Base-by-base conservation (phyloP, 1,140 invertebrate genomes). In the Plutomurus gul region DNA sequence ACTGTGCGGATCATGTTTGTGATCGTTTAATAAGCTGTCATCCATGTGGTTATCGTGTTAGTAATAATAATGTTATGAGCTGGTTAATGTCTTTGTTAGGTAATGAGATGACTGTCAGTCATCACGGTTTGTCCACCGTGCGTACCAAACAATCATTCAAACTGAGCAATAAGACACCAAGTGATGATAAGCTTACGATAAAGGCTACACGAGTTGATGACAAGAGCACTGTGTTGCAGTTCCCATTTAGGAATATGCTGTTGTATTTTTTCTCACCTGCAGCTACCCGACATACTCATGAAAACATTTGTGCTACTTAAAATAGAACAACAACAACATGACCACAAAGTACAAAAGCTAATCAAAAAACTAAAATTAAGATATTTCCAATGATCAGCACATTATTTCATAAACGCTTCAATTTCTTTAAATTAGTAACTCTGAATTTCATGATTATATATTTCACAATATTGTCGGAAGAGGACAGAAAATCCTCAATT, bases 241-340 rank as follows among this genome's bases (percentile, higher is more conserved):
- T 43, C n/a, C 18, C 16, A 30, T 25, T n/a, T 6, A 1, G 6
- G 7, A 7, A 65, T 65, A 65, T 65, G 56, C 56, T 65, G n/a
- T n/a, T n/a, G n/a, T n/a, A n/a, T 65, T 13, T 65, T 65, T 65
- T 65, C 47, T 51, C 47, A 51, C n/a, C n/a, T n/a, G n/a, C n/a
- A n/a, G n/a, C n/a, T n/a, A n/a, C n/a, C n/a, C n/a, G n/a, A n/a
- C n/a, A n/a, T n/a, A n/a, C n/a, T n/a, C 20, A 51, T 51, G 30
- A 6, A 56, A 56, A 56, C 16, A 11, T 16, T 65, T 33, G n/a
- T n/a, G 1, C 18, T n/a, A n/a, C 13, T 65, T 65, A n/a, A 27
- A n/a, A 25, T n/a, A 33, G 18, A 30, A 33, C 18, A 30, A 11
- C 16, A 25, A 65, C 5, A 30, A 65, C 27, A 30, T 27, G 56